Evolutionary conservation across 2,888 invertebrate species (phyloP).

Genomic region (Drosophila pseudotalamancana): DNA sequence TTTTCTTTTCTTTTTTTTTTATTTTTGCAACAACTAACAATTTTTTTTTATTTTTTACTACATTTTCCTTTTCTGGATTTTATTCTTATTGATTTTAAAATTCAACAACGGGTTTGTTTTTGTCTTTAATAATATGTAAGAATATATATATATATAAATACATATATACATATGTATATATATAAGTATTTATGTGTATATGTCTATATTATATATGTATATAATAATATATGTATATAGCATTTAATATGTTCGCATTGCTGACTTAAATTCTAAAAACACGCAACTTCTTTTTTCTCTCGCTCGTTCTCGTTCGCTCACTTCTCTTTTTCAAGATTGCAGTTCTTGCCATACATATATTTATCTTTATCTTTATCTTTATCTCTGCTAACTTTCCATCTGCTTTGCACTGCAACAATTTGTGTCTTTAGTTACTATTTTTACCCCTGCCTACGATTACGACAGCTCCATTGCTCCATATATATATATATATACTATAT

Average conservation of each 20-base stretch:
- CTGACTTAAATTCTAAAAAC: slow-evolving; percentile 44
- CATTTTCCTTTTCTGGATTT: slow-evolving; percentile 46
- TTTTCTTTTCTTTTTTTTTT: no score
- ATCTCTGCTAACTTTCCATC: slow-evolving; percentile 10
- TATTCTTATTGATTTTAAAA: slow-evolving; percentile 70
- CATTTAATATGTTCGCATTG: slow-evolving; percentile 71
- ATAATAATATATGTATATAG: slow-evolving; percentile 53
- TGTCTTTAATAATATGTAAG: slow-evolving; percentile 66
- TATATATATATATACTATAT: slow-evolving; percentile 39
- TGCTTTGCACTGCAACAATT: slow-evolving; percentile 76
- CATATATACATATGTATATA: slow-evolving; percentile 46
- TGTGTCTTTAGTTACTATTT: slow-evolving; percentile 74
- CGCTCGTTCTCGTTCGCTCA: background rate
- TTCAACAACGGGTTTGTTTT: slow-evolving; percentile 74
- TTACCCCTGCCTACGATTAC: slow-evolving; percentile 64
- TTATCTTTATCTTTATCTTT: slow-evolving; percentile 4
- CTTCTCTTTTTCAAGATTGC: no score
- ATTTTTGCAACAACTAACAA: slow-evolving; percentile 79
- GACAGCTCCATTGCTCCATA: slow-evolving; percentile 49
- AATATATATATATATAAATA: slow-evolving; percentile 53
- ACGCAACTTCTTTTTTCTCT: slow-evolving; percentile 29
- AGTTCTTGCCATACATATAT: background rate
- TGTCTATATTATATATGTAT: slow-evolving; percentile 60
- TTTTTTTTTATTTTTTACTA: slow-evolving; percentile 40
- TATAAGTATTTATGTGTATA: slow-evolving; percentile 54